Conservation (phyloP, 1,140 invertebrate species). For the Fopius arisanus region DNA sequence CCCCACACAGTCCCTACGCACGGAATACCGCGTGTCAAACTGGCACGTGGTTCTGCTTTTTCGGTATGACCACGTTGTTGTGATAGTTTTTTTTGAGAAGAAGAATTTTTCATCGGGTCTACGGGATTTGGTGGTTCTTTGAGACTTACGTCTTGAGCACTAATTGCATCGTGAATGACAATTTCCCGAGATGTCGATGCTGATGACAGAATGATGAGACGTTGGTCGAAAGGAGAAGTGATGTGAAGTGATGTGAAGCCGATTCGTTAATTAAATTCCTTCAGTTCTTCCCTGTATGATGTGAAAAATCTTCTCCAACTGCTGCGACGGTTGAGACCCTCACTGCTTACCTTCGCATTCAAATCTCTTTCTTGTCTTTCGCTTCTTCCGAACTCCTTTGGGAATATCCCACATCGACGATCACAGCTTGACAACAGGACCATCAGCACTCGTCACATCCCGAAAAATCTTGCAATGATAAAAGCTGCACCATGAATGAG, state of each 20-base stretch:
- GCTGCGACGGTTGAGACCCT: conserved; percentile 52
- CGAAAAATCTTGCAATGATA: no score
- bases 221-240: no score
- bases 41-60: conserved; percentile 50
- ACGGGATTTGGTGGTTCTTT: not conserved
- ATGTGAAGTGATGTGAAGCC: no score
- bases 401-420: not conserved
- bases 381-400: conserved; percentile 26
- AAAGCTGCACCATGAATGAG: no score
- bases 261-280: no score
- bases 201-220: not conserved
- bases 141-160: not conserved
- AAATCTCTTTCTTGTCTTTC: conserved; percentile 50
- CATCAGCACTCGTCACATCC: no score
- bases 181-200: not conserved
- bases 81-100: not conserved
- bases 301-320: not conserved
- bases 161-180: not conserved
- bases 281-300: not conserved
- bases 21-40: conserved; percentile 62
- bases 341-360: conserved; percentile 62
- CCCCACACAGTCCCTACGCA: conserved; percentile 39
- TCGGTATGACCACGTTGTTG: conserved; percentile 30
- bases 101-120: not conserved
- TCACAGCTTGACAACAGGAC: not conserved